Base-by-base conservation (phyloP, 2,888 invertebrate genomes). In the Neoascia interrupta region DNA sequence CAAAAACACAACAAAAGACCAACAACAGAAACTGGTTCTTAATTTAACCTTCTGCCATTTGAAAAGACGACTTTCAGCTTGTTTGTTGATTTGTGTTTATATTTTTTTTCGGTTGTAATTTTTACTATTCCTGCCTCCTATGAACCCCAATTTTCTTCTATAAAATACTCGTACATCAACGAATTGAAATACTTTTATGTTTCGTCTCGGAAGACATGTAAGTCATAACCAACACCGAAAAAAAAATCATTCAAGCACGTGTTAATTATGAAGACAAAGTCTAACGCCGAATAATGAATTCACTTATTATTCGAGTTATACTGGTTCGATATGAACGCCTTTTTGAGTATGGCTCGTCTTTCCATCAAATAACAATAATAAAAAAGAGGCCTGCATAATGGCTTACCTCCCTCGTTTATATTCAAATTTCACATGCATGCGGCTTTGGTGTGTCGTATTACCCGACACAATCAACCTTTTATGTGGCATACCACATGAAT, bases 251-350 rank as follows among this genome's bases (percentile, higher is more conserved):
- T 15, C 16, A 8, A 19, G 18, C 63, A 56, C 66, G 66, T 66
- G 66, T 54, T 19, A 37, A 34, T 15, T 54, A 19, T 26, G 37
- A 16, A 16, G 51, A 37, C 26, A n/a, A 28, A 53, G 11, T 10
- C 37, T 31, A 37, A 61, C 70, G 70, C 61, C 61, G 60, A 45
- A 51, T 37, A 70, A 37, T 53, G 51, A n/a, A 36, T 69, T 36
- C 69, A 61, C 69, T 60, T 43, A 28, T 45, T 21, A 23, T 34
- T 41, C 60, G 23, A 36, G 60, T 60, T 36, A 36, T 47, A 61
- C 61, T 47, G 61, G 61, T 61, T 37, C 8, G 37, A 61, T 45
- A 13, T 15, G 60, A n/a, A 31, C 8, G 3, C 34, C 21, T 60
- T 45, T 60, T 45, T 21, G 13, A 41, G 28, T 56, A 41, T 16